Evolutionary conservation across 1,140 invertebrate species (phyloP), one percentile per base, ranked within the genome.

Genomic region (Chlorops oryzae): DNA sequence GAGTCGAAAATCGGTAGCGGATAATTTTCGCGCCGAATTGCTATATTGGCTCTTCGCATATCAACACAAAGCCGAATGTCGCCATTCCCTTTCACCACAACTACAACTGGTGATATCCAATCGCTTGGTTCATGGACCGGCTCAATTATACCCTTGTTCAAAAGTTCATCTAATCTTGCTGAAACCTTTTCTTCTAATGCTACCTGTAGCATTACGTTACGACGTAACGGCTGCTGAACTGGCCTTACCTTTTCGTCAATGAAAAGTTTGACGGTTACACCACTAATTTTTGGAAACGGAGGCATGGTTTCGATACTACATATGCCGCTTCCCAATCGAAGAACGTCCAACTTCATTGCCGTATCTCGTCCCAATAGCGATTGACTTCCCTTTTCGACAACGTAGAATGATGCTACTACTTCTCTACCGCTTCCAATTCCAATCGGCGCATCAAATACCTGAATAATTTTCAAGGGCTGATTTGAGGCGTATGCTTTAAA

Each of bases 101-200:
- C 5, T 13, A 38, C 45, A 3, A 38, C 34, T 5, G 35, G 45
- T 32, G 42, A 43, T 22, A 74, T 54, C 67, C 70, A 74, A 43
- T 34, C 41, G 9, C 59, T 43, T 12, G 49, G 38, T 23, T 41
- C 49, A n/a, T n/a, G n/a, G n/a, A n/a, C n/a, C n/a, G n/a, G n/a
- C n/a, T n/a, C n/a, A n/a, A n/a, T n/a, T n/a, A n/a, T n/a, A n/a
- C n/a, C n/a, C n/a, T n/a, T n/a, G n/a, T n/a, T n/a, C n/a, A n/a
- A n/a, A n/a, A n/a, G n/a, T n/a, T n/a, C n/a, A n/a, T n/a, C n/a
- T n/a, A n/a, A n/a, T n/a, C n/a, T n/a, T n/a, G n/a, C n/a, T n/a
- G n/a, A n/a, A n/a, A n/a, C n/a, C n/a, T n/a, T n/a, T n/a, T n/a
- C n/a, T n/a, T n/a, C n/a, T n/a, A n/a, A n/a, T n/a, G n/a, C n/a